phyloP scores from a whole-genome alignment of 2,113 vertebrate species.

The Arothron firmamentum region DNA sequence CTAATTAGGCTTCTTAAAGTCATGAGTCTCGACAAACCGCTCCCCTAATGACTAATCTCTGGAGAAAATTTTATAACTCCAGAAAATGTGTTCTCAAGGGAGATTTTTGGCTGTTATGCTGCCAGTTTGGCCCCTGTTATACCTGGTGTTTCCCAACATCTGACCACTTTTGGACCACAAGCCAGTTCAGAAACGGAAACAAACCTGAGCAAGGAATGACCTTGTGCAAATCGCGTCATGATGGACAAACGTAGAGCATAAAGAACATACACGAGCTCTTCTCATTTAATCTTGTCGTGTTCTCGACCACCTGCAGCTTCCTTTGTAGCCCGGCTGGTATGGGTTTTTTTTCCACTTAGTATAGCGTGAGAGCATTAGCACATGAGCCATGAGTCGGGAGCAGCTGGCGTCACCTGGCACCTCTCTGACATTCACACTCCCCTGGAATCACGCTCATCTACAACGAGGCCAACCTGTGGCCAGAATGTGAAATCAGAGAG shows the following conservation, averaged over 20 bases:
- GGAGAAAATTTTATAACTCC: conserved; percentile 17
- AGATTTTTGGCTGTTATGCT: conserved; percentile 27
- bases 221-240: not conserved
- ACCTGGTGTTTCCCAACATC: not conserved
- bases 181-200: not conserved
- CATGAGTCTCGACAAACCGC: not conserved
- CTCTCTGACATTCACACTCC: conserved; percentile 29
- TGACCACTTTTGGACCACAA: not conserved
- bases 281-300: conserved; percentile 22
- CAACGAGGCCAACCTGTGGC: conserved; percentile 28
- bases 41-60: conserved; percentile 11
- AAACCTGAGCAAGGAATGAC: not conserved
- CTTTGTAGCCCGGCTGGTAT: conserved; percentile 55
- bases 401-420: conserved; percentile 58
- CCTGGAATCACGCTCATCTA: conserved; percentile 38
- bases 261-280: not conserved
- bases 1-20: too few relatives aligned
- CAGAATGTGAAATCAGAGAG: conserved; percentile 36
- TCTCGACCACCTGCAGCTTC: too few relatives aligned
- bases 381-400: conserved; percentile 49
- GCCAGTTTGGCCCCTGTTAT: too few relatives aligned
- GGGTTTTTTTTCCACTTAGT: conserved; percentile 38
- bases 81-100: conserved; percentile 12
- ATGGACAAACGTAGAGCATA: not conserved
- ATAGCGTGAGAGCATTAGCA: conserved; percentile 35